Evolutionary conservation across 1,140 invertebrate genomes (phyloP).

Genomic region (Bicyclus anynana): DNA sequence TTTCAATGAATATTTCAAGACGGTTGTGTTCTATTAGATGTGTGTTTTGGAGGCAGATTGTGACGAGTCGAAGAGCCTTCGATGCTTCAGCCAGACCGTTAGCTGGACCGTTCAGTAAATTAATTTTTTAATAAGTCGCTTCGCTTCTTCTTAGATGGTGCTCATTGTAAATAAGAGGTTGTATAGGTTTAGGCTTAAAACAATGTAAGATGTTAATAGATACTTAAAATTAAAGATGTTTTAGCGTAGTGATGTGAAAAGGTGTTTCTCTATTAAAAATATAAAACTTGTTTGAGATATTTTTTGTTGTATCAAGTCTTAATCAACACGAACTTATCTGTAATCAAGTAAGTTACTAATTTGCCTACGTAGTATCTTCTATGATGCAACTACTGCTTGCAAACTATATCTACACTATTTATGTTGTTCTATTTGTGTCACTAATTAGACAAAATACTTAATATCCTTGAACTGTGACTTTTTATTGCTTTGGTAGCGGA

Average conservation of each 20-base stretch:
- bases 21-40: slow-evolving; percentile 5
- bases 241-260: background rate
- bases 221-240: background rate
- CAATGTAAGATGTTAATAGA: slow-evolving; percentile 2
- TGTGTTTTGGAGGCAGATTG: slow-evolving; percentile 23
- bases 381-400: no score
- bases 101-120: slow-evolving; percentile 62
- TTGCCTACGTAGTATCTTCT: no score
- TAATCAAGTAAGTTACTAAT: no score
- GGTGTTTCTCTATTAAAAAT: background rate
- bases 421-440: no score
- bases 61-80: slow-evolving; percentile 53
- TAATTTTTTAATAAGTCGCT: slow-evolving; percentile 52
- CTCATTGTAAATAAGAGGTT: background rate
- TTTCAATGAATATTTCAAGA: slow-evolving; percentile 4
- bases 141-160: background rate
- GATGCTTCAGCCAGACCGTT: slow-evolving; percentile 57
- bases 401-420: no score
- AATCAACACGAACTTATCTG: background rate
- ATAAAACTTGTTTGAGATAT: background rate
- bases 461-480: no score
- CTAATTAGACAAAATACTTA: no score
- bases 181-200: background rate
- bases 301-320: background rate
- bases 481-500: no score